Base-by-base conservation (phyloP, 2,797 vertebrate species). In the Avahi laniger region DNA sequence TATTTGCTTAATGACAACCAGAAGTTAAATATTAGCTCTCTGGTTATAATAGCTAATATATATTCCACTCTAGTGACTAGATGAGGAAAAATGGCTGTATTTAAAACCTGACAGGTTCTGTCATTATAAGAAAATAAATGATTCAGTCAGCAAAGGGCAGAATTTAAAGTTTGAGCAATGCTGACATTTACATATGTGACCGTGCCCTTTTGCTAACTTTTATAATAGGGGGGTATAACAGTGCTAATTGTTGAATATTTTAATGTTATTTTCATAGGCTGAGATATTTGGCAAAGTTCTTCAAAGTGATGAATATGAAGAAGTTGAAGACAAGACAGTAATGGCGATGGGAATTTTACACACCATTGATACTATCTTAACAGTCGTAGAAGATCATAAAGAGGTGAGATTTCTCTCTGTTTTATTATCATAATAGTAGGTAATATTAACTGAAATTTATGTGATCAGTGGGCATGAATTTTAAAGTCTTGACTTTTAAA, bases 301-400 rank as follows among this genome's bases (percentile, higher is more conserved):
- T 91, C 99, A 99, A 97, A 99, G 99, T 93, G 99, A 99, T 72
- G 99, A 99, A 94, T 99, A 99, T 54, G 99, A 99, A 94, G 99
- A 99, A 98, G 99, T 99, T 3, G 99, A 99, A 93, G 99, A 99
- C 98, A 99, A 99, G 98, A 99, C 99, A 0, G 99, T 99, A 87
- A 99, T 99, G 99, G 99, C 99, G 14, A 99, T 99, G 97, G 99
- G 99, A 24, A 99, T 99, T 97, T 99, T 99, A 76, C 99, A 99
- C 97, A 99, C 99, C 82, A 99, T 99, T 26, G 99, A 99, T 97
- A 99, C 99, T 86, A 99, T 99, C 95, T 98, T 99, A 89, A 99
- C 99, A 0, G 99, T 99, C 92, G 99, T 99, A 98, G 99, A 99
- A 97, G 99, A 99, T 98, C 99, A 99, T 98, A 99, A 99, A 85